Evolutionary conservation across 1,140 invertebrate species (phyloP), one percentile per base, ranked within the genome.

Genomic region (Euborellia annulipes): DNA sequence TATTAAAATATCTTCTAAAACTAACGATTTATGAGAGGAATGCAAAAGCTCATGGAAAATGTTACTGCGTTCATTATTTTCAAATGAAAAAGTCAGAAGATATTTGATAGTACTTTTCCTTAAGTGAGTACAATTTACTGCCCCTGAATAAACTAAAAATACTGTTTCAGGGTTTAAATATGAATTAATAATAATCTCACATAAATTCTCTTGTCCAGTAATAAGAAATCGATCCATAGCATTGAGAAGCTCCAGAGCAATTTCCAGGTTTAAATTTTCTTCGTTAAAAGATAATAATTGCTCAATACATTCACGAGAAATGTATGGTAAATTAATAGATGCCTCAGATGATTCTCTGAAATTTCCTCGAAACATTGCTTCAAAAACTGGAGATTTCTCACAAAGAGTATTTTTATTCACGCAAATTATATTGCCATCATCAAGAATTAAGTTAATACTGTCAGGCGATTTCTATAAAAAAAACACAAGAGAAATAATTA

Each of bases 321-420:
- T 36, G 17, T 22, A 20, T 21, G 30, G 34, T 22, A 45, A 6
- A 20, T 30, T 18, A 13, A 45, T 36, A 21, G 11, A 37, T 3
- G 34, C 17, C 16, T 45, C 16, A 21, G 13, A 13, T 22, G 43
- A 36, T 37, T 45, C 43, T 19, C 14, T 36, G 20, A 45, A 45
- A 20, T 21, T 21, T 2, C 43, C 43, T 36, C 34, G 17, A 11
- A 45, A 37, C 43, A 45, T 45, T 14, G 43, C 43, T 36, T 45
- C 43, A 16, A 45, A 45, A 4, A 45, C 34, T 20, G 43, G 43
- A 3, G 36, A 45, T 2, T 23, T 9, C 11, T 16, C 32, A 45
- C 36, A 14, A 6, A 45, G 34, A 16, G 20, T n/a, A n/a, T 8
- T 21, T 36, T 37, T 45, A 20, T 16, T 45, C 18, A 34, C 18